Percentiles rank a stretch among this genome's conserved stretches.
These are phyloP conservation scores for Lepidocyrtinus sp. DNA, from an alignment of 2,888 invertebrate genomes.

Conservation along the genomic window DNA sequence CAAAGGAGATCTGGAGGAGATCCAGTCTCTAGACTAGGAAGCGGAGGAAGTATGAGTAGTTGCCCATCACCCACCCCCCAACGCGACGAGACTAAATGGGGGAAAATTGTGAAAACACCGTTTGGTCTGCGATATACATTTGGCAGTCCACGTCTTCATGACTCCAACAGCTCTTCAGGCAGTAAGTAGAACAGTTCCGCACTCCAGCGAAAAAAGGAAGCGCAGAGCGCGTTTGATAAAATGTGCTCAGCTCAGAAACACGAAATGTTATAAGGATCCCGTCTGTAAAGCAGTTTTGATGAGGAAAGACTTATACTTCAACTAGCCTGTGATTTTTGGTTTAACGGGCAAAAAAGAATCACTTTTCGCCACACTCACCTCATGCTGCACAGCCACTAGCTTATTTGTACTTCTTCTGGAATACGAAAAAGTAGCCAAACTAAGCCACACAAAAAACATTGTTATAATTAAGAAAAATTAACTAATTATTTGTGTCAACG, in stretches of 20 bases:
- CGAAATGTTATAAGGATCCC: too few species aligned
- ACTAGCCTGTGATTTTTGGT: background rate
- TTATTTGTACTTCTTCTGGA: constrained; percentile 58
- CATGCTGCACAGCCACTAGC: background rate
- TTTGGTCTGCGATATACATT: constrained; percentile 70
- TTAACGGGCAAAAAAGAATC: too few species aligned
- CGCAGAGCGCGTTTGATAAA: too few species aligned
- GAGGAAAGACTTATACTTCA: background rate
- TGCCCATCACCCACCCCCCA: constrained; percentile 40
- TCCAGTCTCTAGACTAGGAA: constrained; percentile 29
- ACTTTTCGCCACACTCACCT: too few species aligned
- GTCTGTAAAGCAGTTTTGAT: too few species aligned
- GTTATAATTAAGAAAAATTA: too few species aligned
- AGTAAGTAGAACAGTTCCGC: background rate
- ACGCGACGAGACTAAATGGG: constrained; percentile 68
- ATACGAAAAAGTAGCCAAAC: constrained; percentile 50
- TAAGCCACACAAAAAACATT: constrained; percentile 27
- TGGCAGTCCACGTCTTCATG: constrained; percentile 56
- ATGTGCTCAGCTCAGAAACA: too few species aligned
- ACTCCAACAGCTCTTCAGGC: constrained; percentile 29
- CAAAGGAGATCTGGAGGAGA: constrained; percentile 63
- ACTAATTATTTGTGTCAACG: too few species aligned
- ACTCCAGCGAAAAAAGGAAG: background rate
- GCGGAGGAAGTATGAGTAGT: constrained; percentile 34
- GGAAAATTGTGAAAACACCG: constrained; percentile 69